Conservation (phyloP, 2,113 vertebrate species). For the Mus spicilegus region DNA sequence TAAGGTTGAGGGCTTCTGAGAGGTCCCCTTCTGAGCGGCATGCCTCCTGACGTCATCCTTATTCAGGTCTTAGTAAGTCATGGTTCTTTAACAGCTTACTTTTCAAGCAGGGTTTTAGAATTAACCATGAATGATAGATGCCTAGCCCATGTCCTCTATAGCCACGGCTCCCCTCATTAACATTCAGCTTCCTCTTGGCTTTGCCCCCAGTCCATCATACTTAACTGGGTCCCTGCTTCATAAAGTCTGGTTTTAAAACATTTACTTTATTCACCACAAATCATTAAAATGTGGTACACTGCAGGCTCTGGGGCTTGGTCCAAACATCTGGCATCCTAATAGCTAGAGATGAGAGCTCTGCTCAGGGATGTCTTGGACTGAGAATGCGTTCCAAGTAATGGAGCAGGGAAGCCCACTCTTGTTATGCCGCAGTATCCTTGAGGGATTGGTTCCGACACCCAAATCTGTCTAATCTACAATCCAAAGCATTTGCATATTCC, state of each 20-base stretch:
- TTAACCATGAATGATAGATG: slow-evolving; percentile 16
- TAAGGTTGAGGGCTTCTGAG: not conserved
- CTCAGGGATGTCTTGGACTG: slow-evolving; percentile 87
- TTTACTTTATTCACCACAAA: slow-evolving; percentile 89
- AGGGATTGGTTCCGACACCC: not conserved
- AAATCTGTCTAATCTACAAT: not conserved
- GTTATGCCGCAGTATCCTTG: not conserved
- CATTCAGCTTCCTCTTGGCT: slow-evolving; percentile 56
- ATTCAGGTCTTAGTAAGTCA: not conserved
- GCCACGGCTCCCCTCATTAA: slow-evolving; percentile 25
- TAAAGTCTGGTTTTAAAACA: slow-evolving; percentile 86
- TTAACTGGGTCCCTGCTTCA: slow-evolving; percentile 77
- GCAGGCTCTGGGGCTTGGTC: slow-evolving; percentile 87
- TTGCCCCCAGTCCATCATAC: slow-evolving; percentile 80
- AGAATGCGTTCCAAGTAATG: slow-evolving; percentile 89
- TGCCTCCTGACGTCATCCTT: not conserved
- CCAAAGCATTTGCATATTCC: not conserved
- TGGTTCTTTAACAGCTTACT: slow-evolving; percentile 38
- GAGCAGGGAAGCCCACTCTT: slow-evolving; percentile 88
- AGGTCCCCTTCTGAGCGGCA: not conserved
- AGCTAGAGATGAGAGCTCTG: slow-evolving; percentile 80
- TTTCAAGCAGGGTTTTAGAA: slow-evolving; percentile 69
- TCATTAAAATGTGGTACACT: slow-evolving; percentile 86
- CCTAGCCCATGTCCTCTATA: not conserved
- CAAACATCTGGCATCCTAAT: slow-evolving; percentile 83